Base-by-base conservation (phyloP, 2,113 vertebrate genomes). In the Cinclus mexicanus region DNA sequence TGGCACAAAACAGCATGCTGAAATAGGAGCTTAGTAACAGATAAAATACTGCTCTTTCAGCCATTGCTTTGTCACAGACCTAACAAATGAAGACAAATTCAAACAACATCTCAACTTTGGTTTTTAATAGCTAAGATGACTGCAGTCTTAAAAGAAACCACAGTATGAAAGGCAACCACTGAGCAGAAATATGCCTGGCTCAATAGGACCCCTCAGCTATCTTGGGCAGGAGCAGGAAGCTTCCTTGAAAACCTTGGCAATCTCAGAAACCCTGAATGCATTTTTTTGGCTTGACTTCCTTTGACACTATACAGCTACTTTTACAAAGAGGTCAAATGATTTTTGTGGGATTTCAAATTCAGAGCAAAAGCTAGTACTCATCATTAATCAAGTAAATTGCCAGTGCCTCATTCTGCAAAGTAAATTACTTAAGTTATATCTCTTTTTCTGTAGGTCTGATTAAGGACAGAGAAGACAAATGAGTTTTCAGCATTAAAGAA, bases 321-420 rank as follows among this genome's bases (percentile, higher is more conserved):
- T 55, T 56, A 86, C 86, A 89, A 95, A 84, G 74, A 92, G 83
- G 87, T 93, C 89, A 94, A 87, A 52, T 78, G 11, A 67, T 77
- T 95, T 91, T 87, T 74, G 50, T 68, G 80, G 46, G 56, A 87
- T 65, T 92, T 96, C 81, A 91, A 86, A 89, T 67, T 79, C 65
- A 79, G 68, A 88, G 84, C 55, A 82, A 89, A 94, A 93, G 72
- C 67, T 55, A 41, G 56, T 46, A 37, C 46, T 53, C 2, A 10
- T 52, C n/a, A 11, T 95, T 95, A 94, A 96, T 96, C 93, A 95
- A 94, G 41, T 57, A 93, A 92, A 96, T 93, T 92, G 83, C 78
- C 82, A 83, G 79, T 69, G 72, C 57, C 39, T 92, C 75, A 71
- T 90, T 84, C 82, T 93, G 79, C 60, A 93, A 92, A 89, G 70